Base-by-base conservation (phyloP, 2,888 invertebrate genomes). In the Tridacna crocea region DNA sequence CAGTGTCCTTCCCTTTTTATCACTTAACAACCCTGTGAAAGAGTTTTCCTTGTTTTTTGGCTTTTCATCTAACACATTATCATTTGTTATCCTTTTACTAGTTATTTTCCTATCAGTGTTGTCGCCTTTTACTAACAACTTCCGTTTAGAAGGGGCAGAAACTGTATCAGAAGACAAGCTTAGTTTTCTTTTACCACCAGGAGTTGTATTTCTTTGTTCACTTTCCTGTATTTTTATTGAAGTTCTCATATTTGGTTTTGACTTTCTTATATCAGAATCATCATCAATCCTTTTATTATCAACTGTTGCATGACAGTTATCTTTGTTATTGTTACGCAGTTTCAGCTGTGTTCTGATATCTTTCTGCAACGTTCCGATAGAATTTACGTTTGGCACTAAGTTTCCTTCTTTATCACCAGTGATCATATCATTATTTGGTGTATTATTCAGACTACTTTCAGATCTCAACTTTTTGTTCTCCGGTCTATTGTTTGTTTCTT, bases 111-210 rank as follows among this genome's bases (percentile, higher is more conserved):
- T 74, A 17, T 72, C 77, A 0, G 80, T n/a, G 24, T 72, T 27
- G 24, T 70, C 22, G 15, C 27, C n/a, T 24, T 60, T 48, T 58
- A 72, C 47, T 70, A 61, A 58, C 15, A 58, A 46, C 0, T 60
- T 17, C 68, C 80, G 79, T 36, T 82, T 82, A 19, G 77, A 46
- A 47, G 85, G 85, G 17, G 80, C 80, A 17, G 82, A 75, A 55
- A 72, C 61, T 24, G 36, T 63, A 22, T 82, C 82, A 73, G 75
- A 55, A 61, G 61, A 51, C 19, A 47, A 60, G 27, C 82, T 72
- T 13, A 85, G 60, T 58, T 85, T 85, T 58, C 85, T 58, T 76
- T 85, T 85, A 22, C 72, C 77, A 51, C n/a, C 58, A 17, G 72
- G 77, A 79, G 68, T 81, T 68, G 68, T 36, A 22, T 72, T 73